These are phyloP conservation scores for Cygnus atratus DNA, from an alignment of 2,113 vertebrate species.

Conservation along the genomic window DNA sequence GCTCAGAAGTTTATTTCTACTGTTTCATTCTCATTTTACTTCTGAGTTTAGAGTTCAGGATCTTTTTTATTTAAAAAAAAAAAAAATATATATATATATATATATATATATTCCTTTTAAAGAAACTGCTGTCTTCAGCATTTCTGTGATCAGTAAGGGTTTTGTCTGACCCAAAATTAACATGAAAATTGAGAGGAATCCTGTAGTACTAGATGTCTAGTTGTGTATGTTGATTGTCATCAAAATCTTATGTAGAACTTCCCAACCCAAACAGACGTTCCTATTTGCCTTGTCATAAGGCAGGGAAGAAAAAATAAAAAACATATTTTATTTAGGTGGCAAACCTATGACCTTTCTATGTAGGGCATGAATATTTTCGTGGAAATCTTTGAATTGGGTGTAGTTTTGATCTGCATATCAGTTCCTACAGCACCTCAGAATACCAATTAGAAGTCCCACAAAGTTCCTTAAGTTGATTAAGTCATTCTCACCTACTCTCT, in stretches of 20 bases:
- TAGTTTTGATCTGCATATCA: background rate
- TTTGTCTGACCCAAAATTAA: background rate
- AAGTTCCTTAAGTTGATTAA: background rate
- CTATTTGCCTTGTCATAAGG: background rate
- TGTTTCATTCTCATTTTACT: background rate
- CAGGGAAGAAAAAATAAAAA: background rate
- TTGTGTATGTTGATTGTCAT: background rate
- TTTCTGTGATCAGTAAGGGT: background rate
- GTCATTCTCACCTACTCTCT: background rate
- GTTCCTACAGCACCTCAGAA: background rate
- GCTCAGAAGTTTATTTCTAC: background rate
- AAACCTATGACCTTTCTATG: background rate
- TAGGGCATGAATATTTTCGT: background rate
- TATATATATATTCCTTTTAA: background rate
- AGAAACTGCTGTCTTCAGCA: background rate
- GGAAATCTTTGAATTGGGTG: background rate
- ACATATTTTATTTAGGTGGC: background rate
- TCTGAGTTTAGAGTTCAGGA: background rate
- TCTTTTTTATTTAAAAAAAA: background rate
- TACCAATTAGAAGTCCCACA: background rate
- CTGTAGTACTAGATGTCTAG: background rate
- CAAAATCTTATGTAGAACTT: background rate
- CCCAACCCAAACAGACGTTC: background rate
- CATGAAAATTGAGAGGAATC: background rate
- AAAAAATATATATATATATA: too few species aligned